Evolutionary conservation across 2,888 invertebrate species (phyloP).

Genomic region (Horisme vitalbata): DNA sequence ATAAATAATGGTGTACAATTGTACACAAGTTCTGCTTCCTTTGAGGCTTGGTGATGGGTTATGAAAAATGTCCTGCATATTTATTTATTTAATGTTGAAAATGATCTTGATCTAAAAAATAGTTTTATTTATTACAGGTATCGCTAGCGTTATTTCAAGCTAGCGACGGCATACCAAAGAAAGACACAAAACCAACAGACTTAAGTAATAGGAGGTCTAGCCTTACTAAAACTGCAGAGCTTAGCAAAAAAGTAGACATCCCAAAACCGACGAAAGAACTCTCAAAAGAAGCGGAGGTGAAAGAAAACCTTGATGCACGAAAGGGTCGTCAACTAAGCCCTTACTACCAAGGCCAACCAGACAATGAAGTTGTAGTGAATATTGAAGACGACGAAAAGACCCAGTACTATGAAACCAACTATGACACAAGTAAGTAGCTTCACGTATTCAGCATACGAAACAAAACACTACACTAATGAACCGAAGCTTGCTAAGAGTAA

Average conservation of each 20-base stretch:
- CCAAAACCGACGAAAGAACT: slow-evolving; percentile 12
- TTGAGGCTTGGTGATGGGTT: too few relatives aligned
- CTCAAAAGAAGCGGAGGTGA: slow-evolving; percentile 12
- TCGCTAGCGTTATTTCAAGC: slow-evolving; percentile 62
- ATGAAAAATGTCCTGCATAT: too few relatives aligned
- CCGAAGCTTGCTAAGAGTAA: slow-evolving; percentile 8
- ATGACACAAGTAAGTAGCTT: slow-evolving; percentile 86
- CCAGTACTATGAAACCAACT: slow-evolving; percentile 90
- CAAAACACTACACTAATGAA: slow-evolving; percentile 13
- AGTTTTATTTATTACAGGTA: slow-evolving; percentile 59
- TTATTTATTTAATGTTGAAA: too few relatives aligned
- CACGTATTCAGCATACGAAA: slow-evolving; percentile 11
- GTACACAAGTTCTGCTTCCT: too few relatives aligned
- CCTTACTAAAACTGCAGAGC: slow-evolving; percentile 21
- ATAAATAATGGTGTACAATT: too few relatives aligned
- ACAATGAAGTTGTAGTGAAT: slow-evolving; percentile 86
- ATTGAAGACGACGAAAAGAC: slow-evolving; percentile 88
- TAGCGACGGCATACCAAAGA: slow-evolving; percentile 55
- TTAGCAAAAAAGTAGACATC: slow-evolving; percentile 10
- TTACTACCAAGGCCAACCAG: slow-evolving; percentile 46
- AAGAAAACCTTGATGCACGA: slow-evolving; percentile 36
- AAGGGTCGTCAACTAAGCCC: slow-evolving; percentile 51
- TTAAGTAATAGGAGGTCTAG: slow-evolving; percentile 21
- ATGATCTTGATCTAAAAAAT: too few relatives aligned
- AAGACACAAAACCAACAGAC: slow-evolving; percentile 37